phyloP scores from a whole-genome alignment of 1,140 invertebrate genomes.

The Melitaea cinxia region DNA sequence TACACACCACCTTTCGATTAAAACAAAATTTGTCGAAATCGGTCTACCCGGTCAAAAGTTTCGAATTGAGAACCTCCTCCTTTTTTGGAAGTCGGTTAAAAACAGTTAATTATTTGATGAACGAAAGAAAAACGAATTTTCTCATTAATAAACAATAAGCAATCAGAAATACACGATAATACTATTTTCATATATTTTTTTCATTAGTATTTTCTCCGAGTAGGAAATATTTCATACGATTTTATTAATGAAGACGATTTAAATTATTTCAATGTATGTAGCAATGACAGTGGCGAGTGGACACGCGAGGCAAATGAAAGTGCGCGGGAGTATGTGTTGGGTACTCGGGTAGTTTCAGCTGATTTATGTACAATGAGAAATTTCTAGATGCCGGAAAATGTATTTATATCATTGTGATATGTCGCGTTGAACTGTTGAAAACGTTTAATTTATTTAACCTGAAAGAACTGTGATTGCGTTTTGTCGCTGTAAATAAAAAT shows the following conservation, averaged over 20 bases:
- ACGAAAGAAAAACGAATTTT: background rate
- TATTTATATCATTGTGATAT: background rate
- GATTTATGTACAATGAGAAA: background rate
- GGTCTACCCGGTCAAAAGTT: too few relatives aligned
- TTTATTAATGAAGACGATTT: constrained; percentile 9
- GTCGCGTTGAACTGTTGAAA: background rate
- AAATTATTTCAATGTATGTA: constrained; percentile 16
- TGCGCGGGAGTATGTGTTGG: background rate
- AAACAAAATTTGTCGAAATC: too few relatives aligned
- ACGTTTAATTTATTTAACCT: too few relatives aligned
- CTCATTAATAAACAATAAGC: background rate
- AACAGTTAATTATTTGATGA: too few relatives aligned
- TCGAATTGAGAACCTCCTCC: too few relatives aligned
- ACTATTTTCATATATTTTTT: constrained; percentile 1
- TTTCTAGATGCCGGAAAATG: background rate
- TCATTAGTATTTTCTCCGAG: background rate
- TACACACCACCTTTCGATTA: too few relatives aligned
- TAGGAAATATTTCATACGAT: constrained; percentile 12
- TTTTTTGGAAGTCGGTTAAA: too few relatives aligned
- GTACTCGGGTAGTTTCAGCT: background rate
- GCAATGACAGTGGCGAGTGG: constrained; percentile 4
- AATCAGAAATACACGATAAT: background rate
- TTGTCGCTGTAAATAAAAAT: too few relatives aligned
- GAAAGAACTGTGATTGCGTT: too few relatives aligned
- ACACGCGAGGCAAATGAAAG: constrained; percentile 21